Evolutionary conservation across 2,888 invertebrate species (phyloP), one percentile per base, ranked within the genome.

Genomic region (Athalia cordata): DNA sequence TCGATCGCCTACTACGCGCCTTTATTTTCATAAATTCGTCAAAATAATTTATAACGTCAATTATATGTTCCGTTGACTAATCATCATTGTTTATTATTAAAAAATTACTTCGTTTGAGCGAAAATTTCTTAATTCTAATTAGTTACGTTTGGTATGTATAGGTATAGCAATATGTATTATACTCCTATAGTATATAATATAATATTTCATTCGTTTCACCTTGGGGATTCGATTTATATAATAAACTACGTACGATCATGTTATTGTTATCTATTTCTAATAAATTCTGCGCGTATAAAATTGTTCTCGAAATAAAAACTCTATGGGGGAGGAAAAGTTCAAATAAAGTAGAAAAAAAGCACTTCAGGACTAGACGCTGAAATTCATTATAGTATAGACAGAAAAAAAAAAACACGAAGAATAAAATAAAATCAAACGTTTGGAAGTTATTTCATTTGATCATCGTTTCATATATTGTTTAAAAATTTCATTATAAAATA

Each of bases 61-160:
- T 68, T 11, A 7, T n/a, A 47, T 15, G 6, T 59, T 29, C 29
- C 29, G 29, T 29, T 72, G 57, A 72, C 47, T 59, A 57, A 65
- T 67, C 3, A 59, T 72, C 47, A 72, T 72, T 72, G 15, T 72
- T 72, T 72, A 72, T 57, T 72, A 72, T 72, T 45, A 72, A 72
- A 72, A 59, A 59, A 59, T 72, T 72, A 72, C 59, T 72, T 72
- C 57, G 72, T 72, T 72, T 72, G 72, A 72, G 72, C 72, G 72
- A 72, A 72, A 57, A 59, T 72, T 29, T 72, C 59, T 47, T 59
- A 72, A 72, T 72, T 45, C 57, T 59, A 29, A 66, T 66, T 70
- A 43, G 43, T n/a, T 55, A 59, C 47, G 57, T 70, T n/a, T 59
- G n/a, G 8, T 43, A 43, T 64, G 3, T 64, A 64, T 64, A 29